Evolutionary conservation across 1,140 invertebrate genomes (phyloP), one percentile per base, ranked within the genome.

Genomic region (Oncopodura yosiiana): DNA sequence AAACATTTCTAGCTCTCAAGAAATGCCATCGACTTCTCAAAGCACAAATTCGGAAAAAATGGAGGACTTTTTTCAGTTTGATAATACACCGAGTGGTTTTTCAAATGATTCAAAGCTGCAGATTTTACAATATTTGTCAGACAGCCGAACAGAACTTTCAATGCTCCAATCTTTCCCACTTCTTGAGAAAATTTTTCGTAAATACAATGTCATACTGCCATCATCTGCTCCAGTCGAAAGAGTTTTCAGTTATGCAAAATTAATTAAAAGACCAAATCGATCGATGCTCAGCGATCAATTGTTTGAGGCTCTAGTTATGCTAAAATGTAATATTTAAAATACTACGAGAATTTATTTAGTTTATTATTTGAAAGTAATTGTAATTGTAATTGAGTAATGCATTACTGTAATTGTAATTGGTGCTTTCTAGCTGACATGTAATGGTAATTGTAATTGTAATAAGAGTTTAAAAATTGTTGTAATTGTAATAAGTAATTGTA

Each of bases 221-320:
- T 49, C 30, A 12, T 49, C 46, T 49, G 46, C 27, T 26, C 46
- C 27, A n/a, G 46, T 49, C 9, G 46, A 49, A 49, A 5, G 46
- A n/a, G 21, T 36, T 5, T 49, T 49, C 21, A 8, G 9, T 18
- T 44, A 26, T 9, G 23, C 42, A 24, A 18, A 18, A 41, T 8
- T 12, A 16, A 41, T 41, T 16, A 8, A 8, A 12, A 8, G 12
- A 8, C 38, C 38, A 12, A 41, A 41, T 12, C 38, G 38, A 16
- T 6, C 12, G 5, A 41, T 12, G 8, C 19, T 41, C 6, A 41
- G 38, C 38, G 38, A 41, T 19, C 19, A 12, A 12, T 41, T 11
- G 16, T 41, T 41, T 11, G 38, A 41, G 16, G 16, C 8, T 6
- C 12, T 12, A 19, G 18, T 19, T 41, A 6, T 41, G 11, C 16